Evolutionary conservation across 2,888 invertebrate species (phyloP).

Genomic region (Chaetogeoica ovagalla): DNA sequence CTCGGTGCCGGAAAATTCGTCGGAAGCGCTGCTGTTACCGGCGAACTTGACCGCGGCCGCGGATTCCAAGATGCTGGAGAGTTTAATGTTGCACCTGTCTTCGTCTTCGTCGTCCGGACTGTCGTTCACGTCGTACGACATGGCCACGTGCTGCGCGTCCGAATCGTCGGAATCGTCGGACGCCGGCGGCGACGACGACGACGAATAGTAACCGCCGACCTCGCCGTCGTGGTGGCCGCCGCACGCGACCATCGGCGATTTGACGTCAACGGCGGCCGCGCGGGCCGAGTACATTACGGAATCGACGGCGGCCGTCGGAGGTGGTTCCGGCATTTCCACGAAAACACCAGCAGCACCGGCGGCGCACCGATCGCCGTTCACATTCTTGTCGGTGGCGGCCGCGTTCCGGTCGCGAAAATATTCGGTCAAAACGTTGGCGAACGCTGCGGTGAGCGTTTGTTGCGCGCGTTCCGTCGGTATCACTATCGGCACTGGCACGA

Average conservation of each 20-base stretch:
- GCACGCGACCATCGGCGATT: conserved; percentile 8
- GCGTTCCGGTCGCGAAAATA: conserved; percentile 36
- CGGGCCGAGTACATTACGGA: conserved; percentile 24
- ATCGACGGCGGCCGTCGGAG: conserved; percentile 9
- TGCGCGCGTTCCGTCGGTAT: conserved; percentile 42
- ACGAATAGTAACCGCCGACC: conserved; percentile 24
- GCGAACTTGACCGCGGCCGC: conserved; percentile 55
- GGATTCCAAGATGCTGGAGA: conserved; percentile 61
- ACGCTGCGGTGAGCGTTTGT: conserved; percentile 36
- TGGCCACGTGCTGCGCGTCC: conserved; percentile 55
- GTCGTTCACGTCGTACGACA: conserved; percentile 59
- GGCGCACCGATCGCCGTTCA: not conserved
- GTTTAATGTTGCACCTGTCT: conserved; percentile 54
- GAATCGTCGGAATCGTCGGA: conserved; percentile 56
- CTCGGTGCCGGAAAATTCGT: conserved; percentile 58
- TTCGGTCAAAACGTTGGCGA: conserved; percentile 44
- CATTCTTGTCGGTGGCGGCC: not conserved
- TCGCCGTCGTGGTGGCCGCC: not conserved
- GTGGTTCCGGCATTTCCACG: conserved; percentile 34
- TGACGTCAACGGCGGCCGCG: conserved; percentile 19
- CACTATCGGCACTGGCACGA: conserved; percentile 49
- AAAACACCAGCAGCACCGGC: conserved; percentile 3
- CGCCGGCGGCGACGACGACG: conserved; percentile 15
- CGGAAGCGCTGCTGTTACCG: conserved; percentile 56
- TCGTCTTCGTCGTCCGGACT: conserved; percentile 59